phyloP scores from a whole-genome alignment of 2,113 vertebrate species.

The Sialia sialis region DNA sequence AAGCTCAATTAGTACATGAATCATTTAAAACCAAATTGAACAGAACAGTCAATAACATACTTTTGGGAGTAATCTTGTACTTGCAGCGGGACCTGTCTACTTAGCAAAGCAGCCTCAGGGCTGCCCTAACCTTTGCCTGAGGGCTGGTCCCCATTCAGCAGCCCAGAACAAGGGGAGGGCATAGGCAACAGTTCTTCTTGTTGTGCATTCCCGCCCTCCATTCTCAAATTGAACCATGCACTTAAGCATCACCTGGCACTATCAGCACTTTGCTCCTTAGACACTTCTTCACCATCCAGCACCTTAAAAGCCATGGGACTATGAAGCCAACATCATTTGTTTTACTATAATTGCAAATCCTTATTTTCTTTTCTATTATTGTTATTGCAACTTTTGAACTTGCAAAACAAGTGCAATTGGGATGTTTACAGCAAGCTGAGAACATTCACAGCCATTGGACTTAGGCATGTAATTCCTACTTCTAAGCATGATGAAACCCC shows the following conservation, averaged over 20 bases:
- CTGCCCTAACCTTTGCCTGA: background rate
- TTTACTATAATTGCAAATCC: background rate
- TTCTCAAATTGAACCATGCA: accelerated
- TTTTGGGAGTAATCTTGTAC: background rate
- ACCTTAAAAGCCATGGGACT: background rate
- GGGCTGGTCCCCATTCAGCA: background rate
- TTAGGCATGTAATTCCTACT: background rate
- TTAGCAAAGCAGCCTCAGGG: background rate
- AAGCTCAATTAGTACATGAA: constrained; percentile 34
- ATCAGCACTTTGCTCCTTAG: background rate
- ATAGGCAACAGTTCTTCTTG: background rate
- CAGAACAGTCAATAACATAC: background rate
- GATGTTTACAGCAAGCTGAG: background rate
- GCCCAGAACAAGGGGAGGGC: background rate
- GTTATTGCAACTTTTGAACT: background rate
- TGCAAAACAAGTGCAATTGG: background rate
- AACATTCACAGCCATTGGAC: background rate
- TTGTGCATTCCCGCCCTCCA: background rate
- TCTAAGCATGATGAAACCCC: background rate
- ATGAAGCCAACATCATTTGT: background rate
- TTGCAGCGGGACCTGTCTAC: background rate
- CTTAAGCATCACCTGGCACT: background rate
- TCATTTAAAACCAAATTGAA: constrained; percentile 25
- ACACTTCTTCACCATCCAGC: background rate
- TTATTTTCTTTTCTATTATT: background rate